Conservation (phyloP, 1,140 invertebrate genomes). For the Nasonia longicornis region DNA sequence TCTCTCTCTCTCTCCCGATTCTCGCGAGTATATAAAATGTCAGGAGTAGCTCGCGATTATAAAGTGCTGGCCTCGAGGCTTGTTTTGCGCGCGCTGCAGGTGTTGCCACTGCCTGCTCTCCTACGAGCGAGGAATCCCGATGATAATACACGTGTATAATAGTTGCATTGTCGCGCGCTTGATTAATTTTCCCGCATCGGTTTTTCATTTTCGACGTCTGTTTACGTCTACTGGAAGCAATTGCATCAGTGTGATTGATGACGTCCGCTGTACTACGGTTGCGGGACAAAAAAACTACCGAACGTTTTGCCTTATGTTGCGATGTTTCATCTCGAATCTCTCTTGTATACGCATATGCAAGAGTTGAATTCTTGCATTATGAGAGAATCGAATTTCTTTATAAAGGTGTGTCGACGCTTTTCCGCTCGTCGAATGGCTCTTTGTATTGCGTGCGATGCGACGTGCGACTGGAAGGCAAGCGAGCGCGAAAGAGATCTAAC, state of each 20-base stretch:
- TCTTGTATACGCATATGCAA: background rate
- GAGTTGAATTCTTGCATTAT: too few species aligned
- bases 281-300: background rate
- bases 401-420: background rate
- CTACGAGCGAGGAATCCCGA: background rate
- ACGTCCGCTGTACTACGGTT: background rate
- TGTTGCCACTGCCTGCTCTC: background rate
- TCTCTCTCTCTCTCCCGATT: background rate
- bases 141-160: background rate
- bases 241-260: background rate
- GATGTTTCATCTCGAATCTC: background rate
- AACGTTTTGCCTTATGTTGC: background rate
- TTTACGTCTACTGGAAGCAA: background rate
- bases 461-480: too few species aligned
- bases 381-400: background rate
- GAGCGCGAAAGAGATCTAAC: background rate
- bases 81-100: background rate
- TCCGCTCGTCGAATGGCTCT: background rate
- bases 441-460: too few species aligned
- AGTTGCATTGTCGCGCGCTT: background rate
- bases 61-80: background rate
- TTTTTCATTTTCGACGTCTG: background rate
- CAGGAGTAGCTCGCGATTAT: background rate
- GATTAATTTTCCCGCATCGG: constrained; percentile 12
- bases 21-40: constrained; percentile 2